These are phyloP conservation scores for Zophobas morio DNA, from an alignment of 1,140 invertebrate species.

Conservation along the genomic window DNA sequence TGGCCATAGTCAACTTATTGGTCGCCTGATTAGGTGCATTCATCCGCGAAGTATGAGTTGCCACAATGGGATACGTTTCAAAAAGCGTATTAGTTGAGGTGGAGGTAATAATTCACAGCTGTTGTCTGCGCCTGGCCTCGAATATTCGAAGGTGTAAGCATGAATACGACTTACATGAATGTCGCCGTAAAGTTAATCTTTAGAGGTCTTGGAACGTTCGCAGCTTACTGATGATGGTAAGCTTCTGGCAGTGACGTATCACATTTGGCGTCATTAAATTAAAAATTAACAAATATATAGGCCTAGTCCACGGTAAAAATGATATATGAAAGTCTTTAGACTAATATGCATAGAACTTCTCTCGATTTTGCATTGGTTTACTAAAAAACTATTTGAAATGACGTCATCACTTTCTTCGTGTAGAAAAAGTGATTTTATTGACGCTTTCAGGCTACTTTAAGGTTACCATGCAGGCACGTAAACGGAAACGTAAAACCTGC, in stretches of 20 bases:
- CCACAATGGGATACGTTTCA: slow-evolving; percentile 44
- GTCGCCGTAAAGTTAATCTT: slow-evolving; percentile 23
- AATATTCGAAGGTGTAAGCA: slow-evolving; percentile 21
- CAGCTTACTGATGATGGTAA: neutral
- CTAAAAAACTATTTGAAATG: no score
- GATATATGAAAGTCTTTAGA: no score
- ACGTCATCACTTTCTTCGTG: no score
- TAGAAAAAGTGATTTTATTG: no score
- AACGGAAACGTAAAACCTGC: no score
- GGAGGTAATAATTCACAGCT: slow-evolving; percentile 44
- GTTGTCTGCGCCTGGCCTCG: slow-evolving; percentile 17
- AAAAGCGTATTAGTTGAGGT: slow-evolving; percentile 44
- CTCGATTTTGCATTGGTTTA: no score
- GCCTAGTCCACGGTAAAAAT: no score
- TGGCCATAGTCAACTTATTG: slow-evolving; percentile 40
- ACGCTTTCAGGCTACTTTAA: no score
- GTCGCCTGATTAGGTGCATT: slow-evolving; percentile 45
- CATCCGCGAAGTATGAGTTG: slow-evolving; percentile 49
- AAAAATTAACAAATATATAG: no score
- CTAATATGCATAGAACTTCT: no score
- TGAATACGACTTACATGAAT: slow-evolving; percentile 16
- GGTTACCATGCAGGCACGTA: no score
- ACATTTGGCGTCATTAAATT: no score
- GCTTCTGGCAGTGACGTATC: neutral
- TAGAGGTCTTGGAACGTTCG: slow-evolving; percentile 3